A percentile compares a stretch with the other conserved stretches of the same genome.
phyloP scores from a whole-genome alignment of 2,888 invertebrate genomes.

The Glomeris marginata region DNA sequence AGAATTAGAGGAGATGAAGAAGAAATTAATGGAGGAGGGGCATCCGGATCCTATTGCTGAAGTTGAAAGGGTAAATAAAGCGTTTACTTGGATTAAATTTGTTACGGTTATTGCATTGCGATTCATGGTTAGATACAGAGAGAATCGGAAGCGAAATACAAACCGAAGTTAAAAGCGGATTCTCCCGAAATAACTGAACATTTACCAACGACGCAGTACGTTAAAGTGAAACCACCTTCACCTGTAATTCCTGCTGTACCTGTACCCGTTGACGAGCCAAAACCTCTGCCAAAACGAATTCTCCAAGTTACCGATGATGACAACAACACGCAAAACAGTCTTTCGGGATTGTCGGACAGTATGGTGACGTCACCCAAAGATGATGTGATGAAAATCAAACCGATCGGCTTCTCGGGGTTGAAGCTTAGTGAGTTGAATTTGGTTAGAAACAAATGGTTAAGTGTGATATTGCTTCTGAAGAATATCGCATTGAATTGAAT shows the following conservation, averaged over 20 bases:
- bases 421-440: conserved; percentile 15
- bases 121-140: conserved; percentile 40
- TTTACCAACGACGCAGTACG: conserved; percentile 12
- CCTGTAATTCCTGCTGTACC: conserved; percentile 6
- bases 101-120: not conserved
- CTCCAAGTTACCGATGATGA: conserved; percentile 15
- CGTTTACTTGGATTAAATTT: conserved; percentile 2
- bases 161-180: conserved; percentile 41
- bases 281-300: not conserved
- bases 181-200: conserved; percentile 15
- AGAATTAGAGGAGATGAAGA: conserved; percentile 69
- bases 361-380: conserved; percentile 17
- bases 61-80: conserved; percentile 21
- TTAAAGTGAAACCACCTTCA: conserved; percentile 5
- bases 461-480: too few relatives aligned
- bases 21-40: conserved; percentile 44
- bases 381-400: conserved; percentile 12
- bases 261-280: conserved; percentile 10
- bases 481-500: too few relatives aligned
- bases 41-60: conserved; percentile 36
- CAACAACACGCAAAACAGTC: conserved; percentile 18
- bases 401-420: conserved; percentile 19
- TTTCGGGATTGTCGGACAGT: conserved; percentile 18
- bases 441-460: too few relatives aligned
- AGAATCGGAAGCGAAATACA: conserved; percentile 66